Conservation (phyloP, 2,113 vertebrate genomes). For the Phaethornis superciliosus region DNA sequence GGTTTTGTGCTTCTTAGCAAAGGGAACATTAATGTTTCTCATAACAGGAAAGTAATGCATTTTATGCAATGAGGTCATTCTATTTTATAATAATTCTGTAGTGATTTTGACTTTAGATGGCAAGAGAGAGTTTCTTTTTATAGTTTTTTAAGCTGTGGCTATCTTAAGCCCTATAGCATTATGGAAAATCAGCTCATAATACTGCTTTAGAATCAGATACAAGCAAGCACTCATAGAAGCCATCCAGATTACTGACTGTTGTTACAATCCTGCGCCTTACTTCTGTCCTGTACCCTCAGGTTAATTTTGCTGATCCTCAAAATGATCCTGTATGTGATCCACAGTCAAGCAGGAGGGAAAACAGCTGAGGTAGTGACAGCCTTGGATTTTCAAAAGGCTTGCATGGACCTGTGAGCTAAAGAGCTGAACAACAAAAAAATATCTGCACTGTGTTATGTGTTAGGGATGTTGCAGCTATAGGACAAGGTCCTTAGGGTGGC, state of each 20-base stretch:
- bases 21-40: neutral
- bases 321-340: neutral
- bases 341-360: neutral
- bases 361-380: neutral
- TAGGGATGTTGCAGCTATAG: fast-evolving
- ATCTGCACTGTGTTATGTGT: neutral
- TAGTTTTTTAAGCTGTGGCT: slow-evolving; percentile 26
- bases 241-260: neutral
- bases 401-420: neutral
- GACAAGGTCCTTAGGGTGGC: neutral
- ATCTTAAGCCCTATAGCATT: slow-evolving; percentile 22
- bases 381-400: neutral
- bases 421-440: neutral
- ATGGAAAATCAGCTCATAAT: neutral
- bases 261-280: neutral
- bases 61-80: slow-evolving; percentile 48
- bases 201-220: neutral
- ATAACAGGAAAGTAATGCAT: neutral
- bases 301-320: neutral
- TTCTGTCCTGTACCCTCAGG: neutral
- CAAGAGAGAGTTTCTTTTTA: slow-evolving; percentile 42
- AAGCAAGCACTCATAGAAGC: neutral
- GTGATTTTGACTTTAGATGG: slow-evolving; percentile 45
- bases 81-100: slow-evolving; percentile 18
- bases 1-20: neutral